Evolutionary conservation across 2,888 invertebrate genomes (phyloP).

Genomic region (Andricus quercusramuli): DNA sequence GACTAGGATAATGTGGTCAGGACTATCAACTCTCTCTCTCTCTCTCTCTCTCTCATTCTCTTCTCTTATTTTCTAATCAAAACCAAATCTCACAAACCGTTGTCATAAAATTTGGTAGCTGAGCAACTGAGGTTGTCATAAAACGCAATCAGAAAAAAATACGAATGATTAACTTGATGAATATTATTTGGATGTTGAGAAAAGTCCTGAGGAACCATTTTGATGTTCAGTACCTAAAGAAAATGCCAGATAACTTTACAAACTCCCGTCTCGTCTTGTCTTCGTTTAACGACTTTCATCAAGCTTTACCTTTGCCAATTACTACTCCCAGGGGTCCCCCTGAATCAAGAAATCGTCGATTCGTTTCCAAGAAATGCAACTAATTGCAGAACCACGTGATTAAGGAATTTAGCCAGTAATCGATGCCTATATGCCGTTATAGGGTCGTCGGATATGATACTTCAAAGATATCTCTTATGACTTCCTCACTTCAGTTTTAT

Average conservation of each 20-base stretch:
- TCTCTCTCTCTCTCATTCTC: background rate
- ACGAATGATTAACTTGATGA: background rate
- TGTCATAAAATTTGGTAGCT: background rate
- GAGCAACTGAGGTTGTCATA: background rate
- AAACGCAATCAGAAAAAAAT: background rate
- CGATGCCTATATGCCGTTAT: slow-evolving; percentile 27
- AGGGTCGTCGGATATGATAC: slow-evolving; percentile 21
- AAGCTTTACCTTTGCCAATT: slow-evolving; percentile 39
- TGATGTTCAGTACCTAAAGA: background rate
- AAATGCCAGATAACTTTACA: slow-evolving; percentile 12
- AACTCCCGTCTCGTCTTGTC: slow-evolving; percentile 6
- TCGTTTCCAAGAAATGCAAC: slow-evolving; percentile 22
- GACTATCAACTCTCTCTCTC: background rate
- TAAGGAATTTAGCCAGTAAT: slow-evolving; percentile 29
- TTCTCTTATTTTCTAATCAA: background rate
- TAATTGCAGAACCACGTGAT: slow-evolving; percentile 28
- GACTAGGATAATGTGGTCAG: slow-evolving; percentile 1
- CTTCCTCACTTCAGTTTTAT: slow-evolving; percentile 6
- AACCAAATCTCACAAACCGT: background rate
- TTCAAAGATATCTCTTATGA: slow-evolving; percentile 16
- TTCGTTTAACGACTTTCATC: slow-evolving; percentile 24
- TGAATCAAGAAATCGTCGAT: slow-evolving; percentile 8
- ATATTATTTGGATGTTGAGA: background rate
- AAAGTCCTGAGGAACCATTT: background rate
- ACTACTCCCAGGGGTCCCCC: slow-evolving; percentile 5